Evolutionary conservation across 2,797 vertebrate species (phyloP).

Genomic region (Acanthopagrus latus): DNA sequence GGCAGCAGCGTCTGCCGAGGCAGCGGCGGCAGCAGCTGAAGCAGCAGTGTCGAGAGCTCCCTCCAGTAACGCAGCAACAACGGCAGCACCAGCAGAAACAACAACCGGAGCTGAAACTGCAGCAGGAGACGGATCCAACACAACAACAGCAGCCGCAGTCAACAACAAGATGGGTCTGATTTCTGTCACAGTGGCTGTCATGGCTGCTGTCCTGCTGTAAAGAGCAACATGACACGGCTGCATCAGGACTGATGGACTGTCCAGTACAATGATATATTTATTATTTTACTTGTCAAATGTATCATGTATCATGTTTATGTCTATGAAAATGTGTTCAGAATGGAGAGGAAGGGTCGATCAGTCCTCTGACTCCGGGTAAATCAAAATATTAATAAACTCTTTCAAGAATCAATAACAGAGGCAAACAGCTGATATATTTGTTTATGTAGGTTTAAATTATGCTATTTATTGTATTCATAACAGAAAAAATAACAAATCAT

Average conservation of each 20-base stretch:
- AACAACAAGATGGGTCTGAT: conserved; percentile 30
- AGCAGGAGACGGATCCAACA: background rate
- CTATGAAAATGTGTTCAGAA: background rate
- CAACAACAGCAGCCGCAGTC: conserved; percentile 9
- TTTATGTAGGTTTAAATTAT: conserved; percentile 23
- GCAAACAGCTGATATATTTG: conserved; percentile 4
- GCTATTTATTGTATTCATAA: conserved; percentile 42
- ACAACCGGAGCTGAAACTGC: background rate
- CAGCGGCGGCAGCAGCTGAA: background rate
- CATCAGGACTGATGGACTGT: background rate
- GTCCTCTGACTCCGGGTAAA: background rate
- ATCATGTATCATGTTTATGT: background rate
- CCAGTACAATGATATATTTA: background rate
- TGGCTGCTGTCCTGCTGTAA: conserved; percentile 1
- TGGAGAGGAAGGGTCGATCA: background rate
- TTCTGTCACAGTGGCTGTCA: conserved; percentile 10
- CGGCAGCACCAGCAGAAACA: background rate
- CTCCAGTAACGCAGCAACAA: background rate
- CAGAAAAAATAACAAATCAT: background rate
- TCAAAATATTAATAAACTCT: background rate
- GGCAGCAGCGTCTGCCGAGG: background rate
- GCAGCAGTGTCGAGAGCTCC: fast-evolving
- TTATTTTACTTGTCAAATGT: background rate
- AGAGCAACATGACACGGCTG: background rate
- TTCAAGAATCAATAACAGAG: background rate